phyloP scores from a whole-genome alignment of 2,888 invertebrate genomes.

The Aphodius sticticus region DNA sequence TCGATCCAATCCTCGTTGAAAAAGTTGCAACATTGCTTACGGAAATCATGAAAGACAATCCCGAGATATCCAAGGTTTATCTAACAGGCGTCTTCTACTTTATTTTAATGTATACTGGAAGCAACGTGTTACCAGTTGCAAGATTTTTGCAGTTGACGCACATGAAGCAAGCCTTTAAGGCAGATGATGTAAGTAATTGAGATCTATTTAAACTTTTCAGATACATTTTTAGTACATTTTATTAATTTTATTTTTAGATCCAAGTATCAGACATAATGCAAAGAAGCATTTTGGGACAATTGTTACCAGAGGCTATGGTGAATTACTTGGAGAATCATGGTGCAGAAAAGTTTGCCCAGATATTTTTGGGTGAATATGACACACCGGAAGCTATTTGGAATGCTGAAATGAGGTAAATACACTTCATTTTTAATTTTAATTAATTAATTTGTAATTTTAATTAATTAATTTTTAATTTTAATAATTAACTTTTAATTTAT shows the following conservation, averaged over 20 bases:
- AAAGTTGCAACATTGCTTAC: conserved; percentile 90
- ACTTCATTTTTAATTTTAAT: conserved; percentile 20
- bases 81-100: conserved; percentile 97
- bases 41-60: conserved; percentile 95
- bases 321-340: conserved; percentile 99
- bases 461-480: conserved; percentile 7
- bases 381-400: conserved; percentile 99
- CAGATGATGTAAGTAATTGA: conserved; percentile 77
- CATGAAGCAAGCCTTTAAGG: conserved; percentile 92
- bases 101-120: conserved; percentile 98
- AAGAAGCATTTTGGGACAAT: conserved; percentile 89
- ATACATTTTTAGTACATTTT: background rate
- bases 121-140: conserved; percentile 95
- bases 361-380: conserved; percentile 97
- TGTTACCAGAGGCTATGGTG: conserved; percentile 98
- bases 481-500: background rate
- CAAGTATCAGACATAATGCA: conserved; percentile 83
- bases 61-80: conserved; percentile 92
- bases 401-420: conserved; percentile 85
- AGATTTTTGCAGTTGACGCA: conserved; percentile 94
- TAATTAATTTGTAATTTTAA: conserved; percentile 20
- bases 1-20: conserved; percentile 96
- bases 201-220: background rate
- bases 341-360: conserved; percentile 97
- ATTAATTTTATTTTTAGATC: conserved; percentile 48